Evolutionary conservation across 2,113 vertebrate genomes (phyloP), one percentile per base, ranked within the genome.

Genomic region (Malurus elegans): DNA sequence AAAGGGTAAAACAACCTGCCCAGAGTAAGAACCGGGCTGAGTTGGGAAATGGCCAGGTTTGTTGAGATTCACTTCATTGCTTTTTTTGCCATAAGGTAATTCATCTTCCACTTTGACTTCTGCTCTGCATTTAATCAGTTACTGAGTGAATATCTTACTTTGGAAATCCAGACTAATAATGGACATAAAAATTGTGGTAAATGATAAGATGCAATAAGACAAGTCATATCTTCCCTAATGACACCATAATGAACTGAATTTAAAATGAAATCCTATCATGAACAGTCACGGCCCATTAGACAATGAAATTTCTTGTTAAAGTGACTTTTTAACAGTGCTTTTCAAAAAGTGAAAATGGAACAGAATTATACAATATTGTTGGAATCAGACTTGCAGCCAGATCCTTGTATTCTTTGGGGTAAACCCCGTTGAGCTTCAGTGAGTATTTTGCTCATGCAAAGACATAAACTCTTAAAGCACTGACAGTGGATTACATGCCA

Each of bases 221-320:
- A 88, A 95, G 85, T 60, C 56, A 9, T 85, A 90, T 94, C 85
- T 88, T 91, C 72, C 79, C 57, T 93, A 95, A 96, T 88, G 96
- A 88, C 75, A 90, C 64, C 79, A 71, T 92, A 96, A 96, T 94
- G 94, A 96, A 80, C 60, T 53, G 82, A 88, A 92, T 93, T 96
- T 94, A 71, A 93, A 96, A 93, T 81, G 40, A 96, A 96, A 95
- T 92, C 79, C 71, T 95, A 93, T 96, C 90, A 86, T 36, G 85
- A 95, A 66, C 79, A 86, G 79, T 86, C 90, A 93, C 0, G 11
- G 92, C 67, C 74, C 87, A 94, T 96, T 97, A 97, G 85, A 69
- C 88, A 95, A 60, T 40, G 79, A 90, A 90, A 95, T 97, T 92
- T 88, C 89, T 51, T 75, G 25, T 94, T 94, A 67, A 94, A 88